These are phyloP conservation scores for Poecilia latipinna DNA, from an alignment of 2,113 vertebrate genomes.

Conservation along the genomic window DNA sequence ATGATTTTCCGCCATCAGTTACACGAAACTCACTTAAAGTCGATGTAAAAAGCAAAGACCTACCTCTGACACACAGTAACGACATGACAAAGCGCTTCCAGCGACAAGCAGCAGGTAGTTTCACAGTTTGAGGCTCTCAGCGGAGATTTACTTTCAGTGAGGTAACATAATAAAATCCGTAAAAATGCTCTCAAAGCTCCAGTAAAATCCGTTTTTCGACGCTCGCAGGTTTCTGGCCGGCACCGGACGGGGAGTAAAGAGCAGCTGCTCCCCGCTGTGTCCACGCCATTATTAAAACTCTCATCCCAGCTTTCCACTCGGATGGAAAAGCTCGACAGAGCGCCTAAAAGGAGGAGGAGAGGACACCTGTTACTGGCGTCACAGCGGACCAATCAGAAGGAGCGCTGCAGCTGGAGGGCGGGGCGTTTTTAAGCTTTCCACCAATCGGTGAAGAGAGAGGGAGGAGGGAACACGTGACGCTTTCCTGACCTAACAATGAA, in stretches of 20 bases:
- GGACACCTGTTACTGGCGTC: conserved; percentile 62
- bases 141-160: conserved; percentile 38
- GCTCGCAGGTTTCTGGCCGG: conserved; percentile 20
- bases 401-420: conserved; percentile 17
- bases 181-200: not conserved
- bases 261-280: conserved; percentile 38
- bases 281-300: conserved; percentile 75
- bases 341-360: not conserved
- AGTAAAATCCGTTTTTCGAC: not conserved
- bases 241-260: conserved; percentile 23
- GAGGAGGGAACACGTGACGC: conserved; percentile 65
- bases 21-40: not conserved
- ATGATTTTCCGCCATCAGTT: not conserved
- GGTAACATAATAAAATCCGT: conserved; percentile 44
- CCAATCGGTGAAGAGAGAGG: conserved; percentile 53
- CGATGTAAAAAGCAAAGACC: conserved; percentile 17
- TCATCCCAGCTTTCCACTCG: conserved; percentile 35
- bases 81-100: conserved; percentile 76
- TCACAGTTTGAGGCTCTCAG: conserved; percentile 48
- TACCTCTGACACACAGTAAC: conserved; percentile 82
- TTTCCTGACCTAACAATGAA: not conserved
- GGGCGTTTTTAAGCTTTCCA: not conserved
- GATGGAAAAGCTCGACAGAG: conserved; percentile 43
- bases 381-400: conserved; percentile 39
- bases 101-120: conserved; percentile 49